Base-by-base conservation (phyloP, 2,113 vertebrate genomes). In the Eclectus roratus region DNA sequence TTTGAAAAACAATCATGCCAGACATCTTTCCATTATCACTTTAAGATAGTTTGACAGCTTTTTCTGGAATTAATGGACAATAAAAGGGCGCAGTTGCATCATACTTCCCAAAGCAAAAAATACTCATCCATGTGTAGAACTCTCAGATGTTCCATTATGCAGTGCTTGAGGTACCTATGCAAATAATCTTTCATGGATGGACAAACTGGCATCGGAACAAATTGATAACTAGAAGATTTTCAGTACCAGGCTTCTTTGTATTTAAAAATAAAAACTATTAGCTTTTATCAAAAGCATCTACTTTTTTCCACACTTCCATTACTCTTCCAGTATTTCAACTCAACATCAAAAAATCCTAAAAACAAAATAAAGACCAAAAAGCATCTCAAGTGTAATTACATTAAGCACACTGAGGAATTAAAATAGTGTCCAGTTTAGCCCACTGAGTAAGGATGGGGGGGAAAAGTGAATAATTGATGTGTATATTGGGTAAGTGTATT, bases 1-100 rank as follows among this genome's bases (percentile, higher is more conserved):
- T 95, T 46, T 85, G 79, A 94, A 96, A 94, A 37, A 82, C 66
- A 80, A 35, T 88, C 81, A 50, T 41, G 70, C 21, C 55, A 33
- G 6, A 93, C 76, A 61, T 78, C 68, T 80, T 93, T 71, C 64
- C 47, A 92, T 88, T 94, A 91, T 95, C 80, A 52, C 21, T 6
- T 70, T 10, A 80, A 73, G 43, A 78, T 77, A 21, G 50, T 74
- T 80, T 94, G 46, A 46, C 76, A 80, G 69, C 28, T 68, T 55
- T 64, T 68, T 80, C 13, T 74, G 43, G 71, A 21, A 74, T 68
- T 77, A 94, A 78, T 21, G 52, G 82, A 71, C 46, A 90, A 55
- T 52, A 90, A 85, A 85, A 77, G 13, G 28, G 31, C 13, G 10
- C 33, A 56, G 55, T 25, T 93, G 55, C 39, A 83, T 80, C 58